Base-by-base conservation (phyloP, 2,797 vertebrate species). In the Phoeniculus purpureus region DNA sequence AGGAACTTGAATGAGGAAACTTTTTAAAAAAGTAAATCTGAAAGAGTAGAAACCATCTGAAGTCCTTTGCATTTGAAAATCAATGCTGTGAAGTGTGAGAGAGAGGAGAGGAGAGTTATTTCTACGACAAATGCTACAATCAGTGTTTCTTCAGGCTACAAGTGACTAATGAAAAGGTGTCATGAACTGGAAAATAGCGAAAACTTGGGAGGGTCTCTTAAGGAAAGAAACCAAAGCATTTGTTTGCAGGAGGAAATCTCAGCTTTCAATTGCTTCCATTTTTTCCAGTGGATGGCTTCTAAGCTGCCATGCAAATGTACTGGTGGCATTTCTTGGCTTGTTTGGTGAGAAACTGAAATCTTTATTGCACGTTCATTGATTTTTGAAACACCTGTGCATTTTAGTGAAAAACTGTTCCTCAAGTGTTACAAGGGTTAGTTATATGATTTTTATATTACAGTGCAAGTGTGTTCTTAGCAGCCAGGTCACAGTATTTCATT, bases 181-280 rank as follows among this genome's bases (percentile, higher is more conserved):
- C 58, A 75, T 26, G 78, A 86, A 61, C 62, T 81, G 80, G 62
- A 67, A 95, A 32, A 66, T 75, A 72, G 87, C 62, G 79, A 87
- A 84, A 91, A 17, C 9, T 65, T 91, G 59, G 43, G 71, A 21
- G 70, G 5, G 50, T 80, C 83, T 95, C 45, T 92, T 60, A 56
- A 75, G 45, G 62, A 71, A 87, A 86, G 81, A 91, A 50, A 4
- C 14, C 25, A 62, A 74, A 62, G 31, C 85, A 81, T 94, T 77
- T 92, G 6, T 96, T 93, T 81, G 27, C 15, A 81, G 65, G 19
- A 93, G 37, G 26, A 83, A 92, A 90, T 61, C 61, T 70, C 74
- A 74, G 25, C 25, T 66, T 91, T 88, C 80, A 43, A 78, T 71
- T 77, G 74, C 65, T 87, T 71, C 60, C 27, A 29, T 68, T 80